Percentiles rank a stretch among this genome's conserved stretches.
These are phyloP conservation scores for Agonopterix heracliana DNA, from an alignment of 2,888 invertebrate species.

Conservation along the genomic window DNA sequence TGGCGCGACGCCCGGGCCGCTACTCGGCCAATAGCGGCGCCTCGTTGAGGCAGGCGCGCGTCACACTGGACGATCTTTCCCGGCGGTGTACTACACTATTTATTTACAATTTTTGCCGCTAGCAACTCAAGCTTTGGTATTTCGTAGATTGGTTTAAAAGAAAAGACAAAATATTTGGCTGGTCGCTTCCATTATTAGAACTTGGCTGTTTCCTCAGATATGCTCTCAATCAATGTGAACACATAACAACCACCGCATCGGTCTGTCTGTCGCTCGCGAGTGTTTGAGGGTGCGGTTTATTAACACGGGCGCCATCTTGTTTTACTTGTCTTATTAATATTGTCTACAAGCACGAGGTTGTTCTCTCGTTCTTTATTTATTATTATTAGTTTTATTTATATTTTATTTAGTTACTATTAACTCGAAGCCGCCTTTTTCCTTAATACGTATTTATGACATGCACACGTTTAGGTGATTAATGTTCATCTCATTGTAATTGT, in stretches of 20 bases:
- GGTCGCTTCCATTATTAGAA: conserved; percentile 61
- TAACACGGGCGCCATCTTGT: conserved; percentile 25
- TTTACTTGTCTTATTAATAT: conserved; percentile 9
- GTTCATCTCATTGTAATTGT: background rate
- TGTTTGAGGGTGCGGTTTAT: conserved; percentile 24
- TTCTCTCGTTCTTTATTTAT: conserved; percentile 35
- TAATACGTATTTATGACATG: background rate
- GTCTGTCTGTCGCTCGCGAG: conserved; percentile 17
- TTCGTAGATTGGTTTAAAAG: conserved; percentile 38
- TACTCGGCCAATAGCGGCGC: conserved; percentile 23
- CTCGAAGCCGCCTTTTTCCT: background rate
- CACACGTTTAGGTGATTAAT: background rate
- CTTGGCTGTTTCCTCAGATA: conserved; percentile 57
- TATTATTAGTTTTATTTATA: conserved; percentile 17
- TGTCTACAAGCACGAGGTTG: conserved; percentile 28
- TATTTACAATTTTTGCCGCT: conserved; percentile 52
- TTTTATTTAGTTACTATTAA: conserved; percentile 9
- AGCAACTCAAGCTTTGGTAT: conserved; percentile 58
- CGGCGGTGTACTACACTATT: conserved; percentile 38
- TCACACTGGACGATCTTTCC: conserved; percentile 30
- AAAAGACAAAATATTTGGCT: conserved; percentile 57
- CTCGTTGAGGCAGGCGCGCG: conserved; percentile 13
- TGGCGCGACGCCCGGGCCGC: conserved; percentile 18
- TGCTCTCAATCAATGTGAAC: conserved; percentile 48
- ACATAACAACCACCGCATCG: conserved; percentile 17